Base-by-base conservation (phyloP, 1,140 invertebrate species). In the Andrena cerasifolii region DNA sequence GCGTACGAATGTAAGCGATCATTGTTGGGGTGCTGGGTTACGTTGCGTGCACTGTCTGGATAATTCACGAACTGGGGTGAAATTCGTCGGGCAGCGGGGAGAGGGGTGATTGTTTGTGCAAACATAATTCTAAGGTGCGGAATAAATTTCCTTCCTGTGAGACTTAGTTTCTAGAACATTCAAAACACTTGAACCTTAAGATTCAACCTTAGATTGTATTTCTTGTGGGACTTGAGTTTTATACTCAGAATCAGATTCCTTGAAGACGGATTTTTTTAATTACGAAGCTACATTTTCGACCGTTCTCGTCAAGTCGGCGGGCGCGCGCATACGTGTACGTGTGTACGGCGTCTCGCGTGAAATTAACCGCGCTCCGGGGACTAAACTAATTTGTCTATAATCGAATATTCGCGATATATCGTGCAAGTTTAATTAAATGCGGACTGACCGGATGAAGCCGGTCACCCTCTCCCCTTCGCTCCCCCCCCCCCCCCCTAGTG, bases 351-450 rank as follows among this genome's bases (percentile, higher is more conserved):
- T 80, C 82, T 85, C 83, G 83, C 83, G 83, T 83, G 78, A 84
- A 85, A 85, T 85, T 85, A 85, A 85, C 82, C 83, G 82, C 83
- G 83, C 83, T 84, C 82, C 78, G 76, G 82, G 82, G 82, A 86
- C 79, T 81, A 82, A 84, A 86, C 82, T 86, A 86, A 86, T 86
- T 86, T 86, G 84, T 86, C 82, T 74, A 83, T 86, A 86, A 86
- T 86, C 85, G 82, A 86, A 86, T 86, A 86, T 86, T 79, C 85
- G 79, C 79, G 76, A 85, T 86, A 83, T 86, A 86, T 86, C 83
- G 82, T 81, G 82, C 79, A 83, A 86, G 82, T 86, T 86, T 86
- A 86, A 86, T 86, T 86, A 86, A 86, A 86, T 86, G 76, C 82
- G 76, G 82, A 84, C 66, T 81, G 78, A 82, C 85, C 85, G 84